Percentiles rank a stretch among this genome's conserved stretches.
Conservation (phyloP, 1,140 invertebrate species). For the Diabrotica virgifera region DNA sequence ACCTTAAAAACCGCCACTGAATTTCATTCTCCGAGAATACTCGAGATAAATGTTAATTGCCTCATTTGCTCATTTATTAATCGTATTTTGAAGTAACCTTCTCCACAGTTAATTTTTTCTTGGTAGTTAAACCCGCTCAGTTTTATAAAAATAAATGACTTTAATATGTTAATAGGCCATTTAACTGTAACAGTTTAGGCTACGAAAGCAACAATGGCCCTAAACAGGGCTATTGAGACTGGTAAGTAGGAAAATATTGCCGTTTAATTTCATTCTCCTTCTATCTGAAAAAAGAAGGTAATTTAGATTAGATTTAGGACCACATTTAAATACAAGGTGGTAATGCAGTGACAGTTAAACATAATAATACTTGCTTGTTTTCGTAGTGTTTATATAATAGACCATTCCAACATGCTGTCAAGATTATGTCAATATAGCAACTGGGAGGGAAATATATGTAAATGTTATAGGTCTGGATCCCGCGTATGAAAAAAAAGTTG, state of each 20-base stretch:
- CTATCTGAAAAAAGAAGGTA: not conserved
- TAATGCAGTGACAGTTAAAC: no score
- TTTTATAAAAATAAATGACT: slow-evolving; percentile 1
- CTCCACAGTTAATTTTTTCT: not conserved
- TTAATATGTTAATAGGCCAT: slow-evolving; percentile 1
- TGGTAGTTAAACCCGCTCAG: not conserved
- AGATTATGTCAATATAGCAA: no score
- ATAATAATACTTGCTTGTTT: no score
- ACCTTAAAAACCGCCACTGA: not conserved
- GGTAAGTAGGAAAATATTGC: not conserved
- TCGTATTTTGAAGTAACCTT: not conserved
- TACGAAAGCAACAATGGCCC: not conserved
- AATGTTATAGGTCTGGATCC: no score
- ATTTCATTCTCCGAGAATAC: not conserved
- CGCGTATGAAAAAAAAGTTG: no score
- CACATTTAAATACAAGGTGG: no score
- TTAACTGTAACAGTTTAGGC: not conserved
- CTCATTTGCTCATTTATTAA: not conserved
- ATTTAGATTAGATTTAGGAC: not conserved
- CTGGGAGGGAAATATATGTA: no score
- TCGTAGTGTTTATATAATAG: no score
- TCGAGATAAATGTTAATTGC: slow-evolving; percentile 1
- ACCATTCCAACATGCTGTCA: no score
- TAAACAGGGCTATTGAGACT: not conserved
- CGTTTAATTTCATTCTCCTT: slow-evolving; percentile 3